Evolutionary conservation across 1,140 invertebrate genomes (phyloP), one percentile per base, ranked within the genome.

Genomic region (Zaprionus gabonicus): DNA sequence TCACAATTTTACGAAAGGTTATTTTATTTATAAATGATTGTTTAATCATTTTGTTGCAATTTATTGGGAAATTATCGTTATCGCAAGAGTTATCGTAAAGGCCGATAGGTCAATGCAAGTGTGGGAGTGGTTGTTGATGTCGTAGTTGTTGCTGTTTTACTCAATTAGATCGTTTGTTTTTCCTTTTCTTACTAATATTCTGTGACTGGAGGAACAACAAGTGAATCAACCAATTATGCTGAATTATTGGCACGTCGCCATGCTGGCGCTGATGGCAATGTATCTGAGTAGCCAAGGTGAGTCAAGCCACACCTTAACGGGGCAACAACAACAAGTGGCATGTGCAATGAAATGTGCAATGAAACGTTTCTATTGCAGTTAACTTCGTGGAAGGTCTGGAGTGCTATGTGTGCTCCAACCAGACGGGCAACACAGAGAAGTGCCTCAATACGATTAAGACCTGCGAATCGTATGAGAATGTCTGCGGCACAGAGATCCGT

Each of bases 381-480:
- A 66, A 68, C 93, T 82, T 91, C 96, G 96, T 94, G 83, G 85
- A 93, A 91, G 94, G 95, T 72, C 94, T 99, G 71, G 98, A 99
- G 94, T 99, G 98, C 93, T 99, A 99, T 93, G 98, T 99, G 13
- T 99, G 98, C 93, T 94, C 95, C 63, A 95, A 97, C 81, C 98
- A 99, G 94, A 97, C 98, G 81, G 96, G 96, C 77, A 99, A 99
- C 91, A 95, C 94, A 36, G 98, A 97, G 76, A 99, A 99, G 94
- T 99, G 98, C 93, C 93, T 97, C 10, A 98, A 97, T 87, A 98
- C 98, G 4, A 97, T 98, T 20, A 96, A 96, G 92, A 98, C 97
- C 23, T 99, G 98, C 93, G 96, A 98, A 74, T 95, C 96, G 79
- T 95, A 94, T 31, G 91, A 99, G 92, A 97, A 99, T 93, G 95